Conservation (phyloP, 2,797 vertebrate genomes). For the Allobates femoralis region DNA sequence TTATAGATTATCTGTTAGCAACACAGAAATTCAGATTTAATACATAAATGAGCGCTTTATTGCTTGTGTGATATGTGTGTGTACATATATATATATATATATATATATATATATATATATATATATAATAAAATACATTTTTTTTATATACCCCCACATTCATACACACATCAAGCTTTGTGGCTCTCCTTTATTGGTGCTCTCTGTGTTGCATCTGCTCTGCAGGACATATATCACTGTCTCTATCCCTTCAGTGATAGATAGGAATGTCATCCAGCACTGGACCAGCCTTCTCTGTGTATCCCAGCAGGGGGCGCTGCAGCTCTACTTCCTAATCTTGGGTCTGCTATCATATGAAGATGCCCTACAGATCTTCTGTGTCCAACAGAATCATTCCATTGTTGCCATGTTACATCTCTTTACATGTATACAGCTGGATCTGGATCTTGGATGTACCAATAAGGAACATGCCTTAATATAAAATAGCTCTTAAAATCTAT, state of each 20-base stretch:
- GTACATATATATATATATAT: too few species aligned
- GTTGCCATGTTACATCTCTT: not conserved
- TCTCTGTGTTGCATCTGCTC: not conserved
- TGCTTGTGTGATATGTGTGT: too few species aligned
- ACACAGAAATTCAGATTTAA: too few species aligned
- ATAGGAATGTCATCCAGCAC: not conserved
- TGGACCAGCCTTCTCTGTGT: not conserved
- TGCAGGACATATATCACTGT: not conserved
- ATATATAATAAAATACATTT: not conserved
- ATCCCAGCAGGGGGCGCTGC: constrained; percentile 55
- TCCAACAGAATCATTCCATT: constrained; percentile 21
- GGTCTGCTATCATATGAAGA: constrained; percentile 1
- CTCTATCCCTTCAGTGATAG: too few species aligned
- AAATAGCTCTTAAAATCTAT: not conserved
- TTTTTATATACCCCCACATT: too few species aligned
- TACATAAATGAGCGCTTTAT: too few species aligned
- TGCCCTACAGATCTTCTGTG: constrained; percentile 27
- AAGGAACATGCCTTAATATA: not conserved
- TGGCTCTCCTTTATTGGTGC: not conserved
- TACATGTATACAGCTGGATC: not conserved
- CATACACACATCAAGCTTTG: not conserved
- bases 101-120: not conserved
- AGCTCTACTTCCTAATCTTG: constrained; percentile 26
- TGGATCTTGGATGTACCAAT: not conserved
- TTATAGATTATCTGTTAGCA: not conserved